These are phyloP conservation scores for Acanthis flammea DNA, from an alignment of 2,797 vertebrate genomes.

Conservation along the genomic window DNA sequence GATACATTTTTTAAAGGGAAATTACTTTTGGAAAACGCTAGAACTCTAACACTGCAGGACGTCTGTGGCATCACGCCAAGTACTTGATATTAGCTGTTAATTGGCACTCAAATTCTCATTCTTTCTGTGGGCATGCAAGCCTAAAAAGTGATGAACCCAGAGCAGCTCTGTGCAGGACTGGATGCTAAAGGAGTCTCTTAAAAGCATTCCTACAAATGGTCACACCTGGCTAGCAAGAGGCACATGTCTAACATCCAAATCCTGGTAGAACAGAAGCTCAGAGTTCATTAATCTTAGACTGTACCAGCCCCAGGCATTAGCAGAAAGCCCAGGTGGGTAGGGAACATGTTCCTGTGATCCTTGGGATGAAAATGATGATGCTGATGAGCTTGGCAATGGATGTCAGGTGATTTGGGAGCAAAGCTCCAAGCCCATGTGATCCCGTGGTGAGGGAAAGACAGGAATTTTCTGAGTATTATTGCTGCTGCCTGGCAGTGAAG, in stretches of 20 bases:
- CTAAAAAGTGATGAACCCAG: not conserved
- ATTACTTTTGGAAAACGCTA: not conserved
- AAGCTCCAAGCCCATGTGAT: not conserved
- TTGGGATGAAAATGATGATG: not conserved
- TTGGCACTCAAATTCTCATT: not conserved
- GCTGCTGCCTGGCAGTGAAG: not conserved
- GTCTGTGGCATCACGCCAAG: not conserved
- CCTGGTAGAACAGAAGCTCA: not conserved
- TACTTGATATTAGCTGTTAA: not conserved
- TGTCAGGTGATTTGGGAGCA: not conserved
- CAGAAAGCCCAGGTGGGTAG: not conserved
- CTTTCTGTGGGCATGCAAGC: not conserved
- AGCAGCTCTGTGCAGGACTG: not conserved
- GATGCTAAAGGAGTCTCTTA: not conserved
- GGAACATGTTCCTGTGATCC: not conserved
- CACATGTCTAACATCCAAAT: not conserved
- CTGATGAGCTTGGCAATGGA: not conserved
- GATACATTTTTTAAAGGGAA: not conserved
- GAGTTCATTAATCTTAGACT: not conserved
- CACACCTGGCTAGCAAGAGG: not conserved
- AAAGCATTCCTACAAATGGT: not conserved
- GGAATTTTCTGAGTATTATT: not conserved
- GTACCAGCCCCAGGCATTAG: not conserved
- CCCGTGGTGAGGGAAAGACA: not conserved
- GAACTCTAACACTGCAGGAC: not conserved